Conservation (phyloP, 2,888 invertebrate species). For the Heterodera filipjevi region DNA sequence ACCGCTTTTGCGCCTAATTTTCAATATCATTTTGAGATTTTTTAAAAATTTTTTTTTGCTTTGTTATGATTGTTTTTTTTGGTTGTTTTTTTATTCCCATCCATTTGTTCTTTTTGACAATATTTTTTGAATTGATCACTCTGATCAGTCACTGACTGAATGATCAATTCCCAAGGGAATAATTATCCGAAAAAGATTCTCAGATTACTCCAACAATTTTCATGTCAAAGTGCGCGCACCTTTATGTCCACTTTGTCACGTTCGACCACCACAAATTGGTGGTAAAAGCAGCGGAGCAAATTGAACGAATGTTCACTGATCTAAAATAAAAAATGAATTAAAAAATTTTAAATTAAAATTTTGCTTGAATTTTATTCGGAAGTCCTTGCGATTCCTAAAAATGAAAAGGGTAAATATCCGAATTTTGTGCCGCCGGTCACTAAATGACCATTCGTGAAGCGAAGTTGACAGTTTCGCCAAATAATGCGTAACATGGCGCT, state of each 20-base stretch:
- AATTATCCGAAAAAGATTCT: no score
- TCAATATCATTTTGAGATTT: no score
- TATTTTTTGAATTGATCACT: no score
- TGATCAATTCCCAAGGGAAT: no score
- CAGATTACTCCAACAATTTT: no score
- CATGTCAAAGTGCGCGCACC: no score
- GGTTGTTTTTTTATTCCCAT: not conserved
- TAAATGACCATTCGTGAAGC: conserved; percentile 60
- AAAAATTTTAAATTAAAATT: conserved; percentile 53
- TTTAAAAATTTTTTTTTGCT: not conserved
- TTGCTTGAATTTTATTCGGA: not conserved
- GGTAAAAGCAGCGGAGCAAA: conserved; percentile 60
- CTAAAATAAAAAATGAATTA: conserved; percentile 46
- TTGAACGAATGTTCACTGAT: conserved; percentile 61
- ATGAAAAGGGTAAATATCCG: no score
- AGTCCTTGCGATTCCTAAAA: not conserved
- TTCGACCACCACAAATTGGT: conserved; percentile 55
- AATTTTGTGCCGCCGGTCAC: no score
- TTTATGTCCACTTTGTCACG: conserved; percentile 63
- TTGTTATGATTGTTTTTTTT: no score
- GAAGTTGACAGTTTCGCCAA: conserved; percentile 58
- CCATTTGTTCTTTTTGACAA: no score
- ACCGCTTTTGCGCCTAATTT: no score
- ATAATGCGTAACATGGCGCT: conserved; percentile 61
- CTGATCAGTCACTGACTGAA: no score